phyloP scores from a whole-genome alignment of 2,797 vertebrate species.

The Schizothorax lantsangensis region DNA sequence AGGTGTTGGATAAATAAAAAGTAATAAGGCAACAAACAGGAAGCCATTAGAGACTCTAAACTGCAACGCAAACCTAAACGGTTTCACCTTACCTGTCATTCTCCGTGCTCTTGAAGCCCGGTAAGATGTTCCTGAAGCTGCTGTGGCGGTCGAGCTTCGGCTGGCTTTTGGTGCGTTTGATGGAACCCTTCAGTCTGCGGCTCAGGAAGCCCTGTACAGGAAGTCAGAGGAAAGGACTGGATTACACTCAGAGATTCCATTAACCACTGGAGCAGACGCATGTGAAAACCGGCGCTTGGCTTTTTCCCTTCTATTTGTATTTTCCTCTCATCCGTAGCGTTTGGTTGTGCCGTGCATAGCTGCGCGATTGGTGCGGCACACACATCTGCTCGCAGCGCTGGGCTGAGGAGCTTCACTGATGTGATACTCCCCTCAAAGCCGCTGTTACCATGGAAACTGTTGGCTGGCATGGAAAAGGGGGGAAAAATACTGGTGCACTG shows the following conservation, averaged over 20 bases:
- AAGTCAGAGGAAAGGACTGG: slow-evolving; percentile 26
- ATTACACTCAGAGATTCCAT: slow-evolving; percentile 47
- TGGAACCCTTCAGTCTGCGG: slow-evolving; percentile 85
- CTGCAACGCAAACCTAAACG: neutral
- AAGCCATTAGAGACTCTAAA: neutral
- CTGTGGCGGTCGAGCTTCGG: slow-evolving; percentile 87
- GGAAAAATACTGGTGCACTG: slow-evolving; percentile 53
- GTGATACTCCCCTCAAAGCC: slow-evolving; percentile 79
- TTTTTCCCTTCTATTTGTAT: slow-evolving; percentile 33
- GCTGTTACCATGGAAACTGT: slow-evolving; percentile 88
- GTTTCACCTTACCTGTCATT: slow-evolving; percentile 77
- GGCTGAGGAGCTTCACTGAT: slow-evolving; percentile 67
- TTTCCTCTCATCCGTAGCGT: slow-evolving; percentile 57
- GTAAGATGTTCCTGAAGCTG: slow-evolving; percentile 87
- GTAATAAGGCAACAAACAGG: neutral
- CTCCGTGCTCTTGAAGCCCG: slow-evolving; percentile 81
- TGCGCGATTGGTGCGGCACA: slow-evolving; percentile 62
- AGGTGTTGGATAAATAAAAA: neutral
- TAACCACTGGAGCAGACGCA: slow-evolving; percentile 23
- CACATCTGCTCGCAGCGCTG: slow-evolving; percentile 69
- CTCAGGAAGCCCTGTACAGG: slow-evolving; percentile 82
- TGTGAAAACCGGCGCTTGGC: slow-evolving; percentile 9
- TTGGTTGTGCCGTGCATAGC: slow-evolving; percentile 57
- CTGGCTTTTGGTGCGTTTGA: slow-evolving; percentile 86
- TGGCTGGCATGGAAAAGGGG: slow-evolving; percentile 70